Evolutionary conservation across 2,888 invertebrate species (phyloP).

Genomic region (Ophraella communa): DNA sequence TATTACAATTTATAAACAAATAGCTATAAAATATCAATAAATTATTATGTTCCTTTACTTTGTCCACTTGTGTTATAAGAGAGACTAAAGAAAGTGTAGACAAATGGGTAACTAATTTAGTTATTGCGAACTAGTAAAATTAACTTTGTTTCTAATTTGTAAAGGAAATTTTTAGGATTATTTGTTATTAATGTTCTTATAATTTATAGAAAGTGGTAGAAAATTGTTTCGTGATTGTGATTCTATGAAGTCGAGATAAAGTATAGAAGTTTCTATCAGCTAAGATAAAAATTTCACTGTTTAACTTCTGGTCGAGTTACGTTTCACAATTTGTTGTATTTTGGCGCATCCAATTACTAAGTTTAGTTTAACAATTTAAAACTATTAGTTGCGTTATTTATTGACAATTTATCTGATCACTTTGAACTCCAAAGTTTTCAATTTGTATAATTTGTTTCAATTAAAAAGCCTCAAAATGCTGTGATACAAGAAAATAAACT

Average conservation of each 20-base stretch:
- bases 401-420: not conserved
- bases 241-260: not conserved
- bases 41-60: not conserved
- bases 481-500: constrained; percentile 52
- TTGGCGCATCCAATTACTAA: too few species aligned
- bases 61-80: not conserved
- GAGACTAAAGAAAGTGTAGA: too few species aligned
- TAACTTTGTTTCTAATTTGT: not conserved
- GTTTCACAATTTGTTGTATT: too few species aligned
- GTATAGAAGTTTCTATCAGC: not conserved
- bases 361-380: too few species aligned
- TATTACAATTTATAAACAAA: too few species aligned
- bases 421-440: constrained; percentile 29
- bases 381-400: too few species aligned
- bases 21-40: too few species aligned
- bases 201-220: not conserved
- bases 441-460: constrained; percentile 36
- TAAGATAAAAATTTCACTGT: not conserved
- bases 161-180: not conserved
- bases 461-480: constrained; percentile 56
- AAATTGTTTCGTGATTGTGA: not conserved
- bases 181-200: not conserved
- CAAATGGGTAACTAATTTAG: too few species aligned
- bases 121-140: too few species aligned
- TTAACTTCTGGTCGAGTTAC: too few species aligned